Base-by-base conservation (phyloP, 1,140 invertebrate genomes). In the Leptinotarsa undecemlineata region DNA sequence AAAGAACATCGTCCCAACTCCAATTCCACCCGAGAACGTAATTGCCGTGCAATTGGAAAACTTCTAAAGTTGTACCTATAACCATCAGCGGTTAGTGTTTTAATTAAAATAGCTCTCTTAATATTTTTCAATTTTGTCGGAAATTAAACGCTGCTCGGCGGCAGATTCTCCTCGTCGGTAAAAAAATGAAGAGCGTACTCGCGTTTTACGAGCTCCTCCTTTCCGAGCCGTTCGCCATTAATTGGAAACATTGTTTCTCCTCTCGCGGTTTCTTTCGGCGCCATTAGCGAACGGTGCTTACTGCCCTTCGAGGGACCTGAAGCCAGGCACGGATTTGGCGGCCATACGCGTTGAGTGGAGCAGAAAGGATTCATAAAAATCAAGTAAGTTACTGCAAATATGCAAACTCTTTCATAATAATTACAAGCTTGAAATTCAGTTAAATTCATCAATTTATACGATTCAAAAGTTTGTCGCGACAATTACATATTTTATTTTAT, bases 21-120 rank as follows among this genome's bases (percentile, higher is more conserved):
- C 51, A 57, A 68, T 19, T 68, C 33, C 66, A 19, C 3, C 66
- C 17, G 66, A 42, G 66, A 68, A 26, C 23, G 66, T 68, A 68
- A 68, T 68, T 68, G 66, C 66, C 14, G 66, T 42, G 42, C 66
- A 68, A 68, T 42, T 68, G 66, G 66, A 68, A 68, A 66, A 66
- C 63, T 66, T 66, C 63, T 23, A 66, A 68, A 68, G 66, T 68
- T 68, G 23, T 42, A 68, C 66, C 66, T 42, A 68, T 68, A 42
- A 68, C 66, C 70, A 66, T 68, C 73, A 68, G 74, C 76, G 68
- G 74, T 76, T 77, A 78, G 78, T 76, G 77, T 77, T 82, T 82
- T 82, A 82, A 82, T 82, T 82, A 82, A 82, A 82, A 82, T 77
- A 77, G 79, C 77, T 79, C 76, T 80, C 80, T 82, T 81, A 82